These are phyloP conservation scores for Hirundo rustica DNA, from an alignment of 2,797 vertebrate genomes.

Conservation along the genomic window DNA sequence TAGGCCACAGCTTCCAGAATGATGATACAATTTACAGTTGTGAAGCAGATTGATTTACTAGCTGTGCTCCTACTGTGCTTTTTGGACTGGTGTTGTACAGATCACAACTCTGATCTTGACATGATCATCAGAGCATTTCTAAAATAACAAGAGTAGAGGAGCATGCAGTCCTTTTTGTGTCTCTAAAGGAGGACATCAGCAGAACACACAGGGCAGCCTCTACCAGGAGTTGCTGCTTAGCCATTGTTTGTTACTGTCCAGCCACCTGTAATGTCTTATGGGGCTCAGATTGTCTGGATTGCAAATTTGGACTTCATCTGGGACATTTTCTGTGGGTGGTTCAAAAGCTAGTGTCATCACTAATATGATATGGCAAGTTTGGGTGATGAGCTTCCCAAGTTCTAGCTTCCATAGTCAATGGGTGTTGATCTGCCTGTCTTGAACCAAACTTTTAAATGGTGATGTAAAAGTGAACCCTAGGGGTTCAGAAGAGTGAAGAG, in stretches of 20 bases:
- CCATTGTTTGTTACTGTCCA: neutral
- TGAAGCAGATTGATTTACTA: neutral
- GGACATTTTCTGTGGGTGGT: neutral
- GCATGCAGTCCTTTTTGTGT: rapidly evolving
- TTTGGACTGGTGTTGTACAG: neutral
- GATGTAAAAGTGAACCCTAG: neutral
- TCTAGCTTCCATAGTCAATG: neutral
- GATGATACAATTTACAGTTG: neutral
- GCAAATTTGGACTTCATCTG: neutral
- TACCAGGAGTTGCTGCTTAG: neutral
- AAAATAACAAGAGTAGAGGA: neutral
- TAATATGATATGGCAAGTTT: neutral
- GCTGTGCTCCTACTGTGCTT: neutral
- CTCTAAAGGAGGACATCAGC: neutral
- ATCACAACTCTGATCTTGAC: neutral
- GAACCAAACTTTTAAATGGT: neutral
- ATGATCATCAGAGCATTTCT: neutral
- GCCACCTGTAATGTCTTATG: neutral
- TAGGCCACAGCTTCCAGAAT: neutral
- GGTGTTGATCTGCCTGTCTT: neutral
- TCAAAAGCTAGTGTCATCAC: neutral
- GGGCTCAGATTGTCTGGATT: neutral
- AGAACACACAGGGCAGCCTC: neutral
- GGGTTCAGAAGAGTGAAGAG: neutral
- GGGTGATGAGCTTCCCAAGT: neutral